Conservation (phyloP, 2,797 vertebrate genomes). For the Liasis olivaceus region DNA sequence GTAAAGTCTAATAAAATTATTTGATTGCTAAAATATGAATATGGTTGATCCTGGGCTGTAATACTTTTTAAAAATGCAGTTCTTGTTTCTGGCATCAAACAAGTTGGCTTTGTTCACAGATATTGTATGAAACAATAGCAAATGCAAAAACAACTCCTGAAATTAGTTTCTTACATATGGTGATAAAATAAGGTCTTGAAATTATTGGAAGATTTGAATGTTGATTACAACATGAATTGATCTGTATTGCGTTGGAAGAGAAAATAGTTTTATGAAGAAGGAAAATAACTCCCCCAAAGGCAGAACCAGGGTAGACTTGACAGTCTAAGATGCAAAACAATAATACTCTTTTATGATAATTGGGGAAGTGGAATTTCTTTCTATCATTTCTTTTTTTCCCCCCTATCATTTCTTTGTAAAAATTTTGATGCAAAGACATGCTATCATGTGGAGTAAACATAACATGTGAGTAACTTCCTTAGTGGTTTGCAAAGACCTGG, state of each 20-base stretch:
- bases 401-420: background rate
- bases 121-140: background rate
- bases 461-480: background rate
- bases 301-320: slow-evolving; percentile 27
- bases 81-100: background rate
- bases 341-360: slow-evolving; percentile 38
- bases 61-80: slow-evolving; percentile 14
- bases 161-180: slow-evolving; percentile 13
- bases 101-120: slow-evolving; percentile 9
- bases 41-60: slow-evolving; percentile 2
- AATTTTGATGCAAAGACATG: background rate
- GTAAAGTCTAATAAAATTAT: background rate
- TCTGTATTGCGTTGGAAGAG: slow-evolving; percentile 41
- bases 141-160: background rate
- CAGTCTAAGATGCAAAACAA: slow-evolving; percentile 50
- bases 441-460: background rate
- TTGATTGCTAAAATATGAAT: background rate
- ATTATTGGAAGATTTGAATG: slow-evolving; percentile 34
- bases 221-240: slow-evolving; percentile 42
- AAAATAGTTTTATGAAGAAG: slow-evolving; percentile 35
- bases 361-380: background rate
- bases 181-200: slow-evolving; percentile 36
- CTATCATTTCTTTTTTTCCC: too few species aligned
- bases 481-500: background rate
- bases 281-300: slow-evolving; percentile 10